Evolutionary conservation across 1,140 invertebrate species (phyloP).

Genomic region (Bombus polaris): DNA sequence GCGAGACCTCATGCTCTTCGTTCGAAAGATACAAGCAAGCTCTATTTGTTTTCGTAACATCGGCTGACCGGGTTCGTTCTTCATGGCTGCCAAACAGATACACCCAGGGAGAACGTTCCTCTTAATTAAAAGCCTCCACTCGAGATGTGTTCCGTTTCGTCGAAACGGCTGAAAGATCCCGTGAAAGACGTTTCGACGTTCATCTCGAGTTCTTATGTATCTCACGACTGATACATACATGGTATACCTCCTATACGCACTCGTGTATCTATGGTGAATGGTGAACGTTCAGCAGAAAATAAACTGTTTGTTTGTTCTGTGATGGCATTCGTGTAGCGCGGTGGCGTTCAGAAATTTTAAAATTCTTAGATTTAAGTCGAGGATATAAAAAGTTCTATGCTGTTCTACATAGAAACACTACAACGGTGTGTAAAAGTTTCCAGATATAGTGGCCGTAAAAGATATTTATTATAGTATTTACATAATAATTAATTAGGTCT

Average conservation of each 20-base stretch:
- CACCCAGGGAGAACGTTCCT: neutral
- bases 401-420: too few relatives aligned
- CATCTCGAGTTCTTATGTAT: neutral
- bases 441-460: too few relatives aligned
- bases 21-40: neutral
- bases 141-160: neutral
- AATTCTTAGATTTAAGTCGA: too few relatives aligned
- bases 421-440: too few relatives aligned
- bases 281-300: too few relatives aligned
- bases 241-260: neutral
- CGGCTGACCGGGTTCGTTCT: neutral
- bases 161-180: neutral
- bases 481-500: too few relatives aligned
- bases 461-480: too few relatives aligned
- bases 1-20: neutral
- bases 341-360: too few relatives aligned
- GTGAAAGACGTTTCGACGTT: neutral
- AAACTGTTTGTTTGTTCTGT: too few relatives aligned
- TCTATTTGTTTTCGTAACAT: conserved; percentile 34
- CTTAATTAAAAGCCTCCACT: conserved; percentile 51
- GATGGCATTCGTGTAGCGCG: too few relatives aligned
- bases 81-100: conserved; percentile 33
- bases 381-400: too few relatives aligned
- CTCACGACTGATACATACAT: too few relatives aligned
- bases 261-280: neutral